Conservation (phyloP, 2,888 invertebrate species). For the Mesorhabditis sp. region DNA sequence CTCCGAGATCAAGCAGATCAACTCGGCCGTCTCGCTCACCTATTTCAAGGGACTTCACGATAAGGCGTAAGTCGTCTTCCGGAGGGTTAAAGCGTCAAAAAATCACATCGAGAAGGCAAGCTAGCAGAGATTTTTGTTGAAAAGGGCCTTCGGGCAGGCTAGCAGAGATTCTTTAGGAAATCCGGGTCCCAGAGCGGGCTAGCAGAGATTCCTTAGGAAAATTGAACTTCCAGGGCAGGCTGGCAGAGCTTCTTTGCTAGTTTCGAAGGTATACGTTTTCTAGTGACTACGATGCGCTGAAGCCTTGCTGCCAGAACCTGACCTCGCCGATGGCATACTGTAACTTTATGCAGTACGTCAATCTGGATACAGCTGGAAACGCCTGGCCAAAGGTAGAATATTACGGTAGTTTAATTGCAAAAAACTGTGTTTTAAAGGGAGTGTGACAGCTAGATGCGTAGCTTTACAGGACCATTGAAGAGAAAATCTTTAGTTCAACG, state of each 20-base stretch:
- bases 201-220: too few species aligned
- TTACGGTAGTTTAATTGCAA: background rate
- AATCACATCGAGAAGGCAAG: too few species aligned
- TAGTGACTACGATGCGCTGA: conserved; percentile 36
- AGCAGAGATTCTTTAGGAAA: too few species aligned
- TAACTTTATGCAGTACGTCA: conserved; percentile 35
- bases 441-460: too few species aligned
- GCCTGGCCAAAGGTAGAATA: conserved; percentile 26
- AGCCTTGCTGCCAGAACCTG: conserved; percentile 26
- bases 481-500: conserved; percentile 9
- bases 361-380: conserved; percentile 43
- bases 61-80: conserved; percentile 23
- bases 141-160: too few species aligned
- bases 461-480: too few species aligned
- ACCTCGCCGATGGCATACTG: conserved; percentile 32
- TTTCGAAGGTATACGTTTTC: background rate
- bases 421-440: background rate
- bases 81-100: background rate
- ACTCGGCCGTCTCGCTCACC: conserved; percentile 40
- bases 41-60: conserved; percentile 42
- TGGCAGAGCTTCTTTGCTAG: too few species aligned
- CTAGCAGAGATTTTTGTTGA: too few species aligned
- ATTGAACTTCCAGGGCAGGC: too few species aligned
- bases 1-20: conserved; percentile 42
- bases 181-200: too few species aligned